phyloP scores from a whole-genome alignment of 1,140 invertebrate species.

The Leptonema lineaticorne region DNA sequence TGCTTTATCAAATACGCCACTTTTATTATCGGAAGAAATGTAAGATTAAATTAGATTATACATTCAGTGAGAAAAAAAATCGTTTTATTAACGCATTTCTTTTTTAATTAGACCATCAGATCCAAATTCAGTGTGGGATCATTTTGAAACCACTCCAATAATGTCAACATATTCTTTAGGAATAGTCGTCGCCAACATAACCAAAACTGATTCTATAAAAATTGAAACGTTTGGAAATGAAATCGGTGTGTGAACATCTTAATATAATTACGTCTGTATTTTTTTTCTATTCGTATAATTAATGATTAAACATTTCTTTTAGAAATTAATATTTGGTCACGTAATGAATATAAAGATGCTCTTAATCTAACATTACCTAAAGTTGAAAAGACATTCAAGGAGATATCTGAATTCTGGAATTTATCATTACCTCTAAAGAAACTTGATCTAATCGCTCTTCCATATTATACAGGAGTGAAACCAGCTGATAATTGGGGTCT shows the following conservation, averaged over 20 bases:
- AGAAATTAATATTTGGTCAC: slow-evolving; percentile 70
- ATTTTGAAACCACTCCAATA: slow-evolving; percentile 70
- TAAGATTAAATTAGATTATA: slow-evolving; percentile 53
- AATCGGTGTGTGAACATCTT: slow-evolving; percentile 21
- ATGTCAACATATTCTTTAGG: slow-evolving; percentile 88
- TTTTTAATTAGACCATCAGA: slow-evolving; percentile 36
- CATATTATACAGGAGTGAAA: slow-evolving; percentile 70
- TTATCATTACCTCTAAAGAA: slow-evolving; percentile 67
- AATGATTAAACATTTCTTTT: slow-evolving; percentile 1
- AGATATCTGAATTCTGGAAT: slow-evolving; percentile 48
- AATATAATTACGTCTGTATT: neutral
- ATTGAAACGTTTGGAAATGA: slow-evolving; percentile 19
- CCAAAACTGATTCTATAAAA: slow-evolving; percentile 33
- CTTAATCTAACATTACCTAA: slow-evolving; percentile 53
- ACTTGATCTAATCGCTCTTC: slow-evolving; percentile 81
- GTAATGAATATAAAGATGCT: slow-evolving; percentile 61
- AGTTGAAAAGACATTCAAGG: slow-evolving; percentile 45
- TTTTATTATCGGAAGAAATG: slow-evolving; percentile 59
- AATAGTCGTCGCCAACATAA: slow-evolving; percentile 75
- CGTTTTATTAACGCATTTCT: neutral
- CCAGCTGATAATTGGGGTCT: slow-evolving; percentile 77
- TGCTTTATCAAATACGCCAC: slow-evolving; percentile 65
- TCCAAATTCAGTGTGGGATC: slow-evolving; percentile 57
- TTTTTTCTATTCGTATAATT: neutral
- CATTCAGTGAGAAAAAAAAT: neutral